Evolutionary conservation across 2,888 invertebrate species (phyloP), one percentile per base, ranked within the genome.

Genomic region (Xanthia icteritia): DNA sequence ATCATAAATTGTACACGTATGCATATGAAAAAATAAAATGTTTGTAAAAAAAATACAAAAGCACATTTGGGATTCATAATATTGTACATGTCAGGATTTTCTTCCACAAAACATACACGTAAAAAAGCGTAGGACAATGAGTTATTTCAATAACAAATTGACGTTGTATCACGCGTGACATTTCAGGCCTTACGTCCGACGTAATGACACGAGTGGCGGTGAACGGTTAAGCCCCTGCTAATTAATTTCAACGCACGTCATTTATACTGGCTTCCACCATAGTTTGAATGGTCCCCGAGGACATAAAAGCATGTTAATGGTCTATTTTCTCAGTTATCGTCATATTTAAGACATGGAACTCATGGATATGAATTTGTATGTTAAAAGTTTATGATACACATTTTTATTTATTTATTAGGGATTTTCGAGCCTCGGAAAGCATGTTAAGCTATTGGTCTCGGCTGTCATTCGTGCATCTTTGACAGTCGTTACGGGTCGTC

Each of bases 221-320:
- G 45, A 63, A 73, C 63, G 82, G 77, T 77, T 83, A 74, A 85
- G 60, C 71, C 63, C 51, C n/a, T 6, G 36, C 72, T 84, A 84
- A 84, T 84, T 85, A 85, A 85, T 85, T 85, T 65, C 78, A 73
- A 78, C 82, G 27, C 9, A 36, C 82, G 58, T 65, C 78, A 56
- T 63, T 73, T 70, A 74, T 68, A 73, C 77, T 81, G 61, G 66
- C 81, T 27, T 23, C 39, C n/a, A 75, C 54, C 74, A 73, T 85
- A 84, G 82, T 85, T 70, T 67, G 42, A 85, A 85, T 82, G 73
- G 73, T 60, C 66, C 63, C 78, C 72, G 75, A 74, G 79, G 72
- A 73, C 58, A 66, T 85, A 61, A 85, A 82, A 73, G 23, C 64
- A 66, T 78, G 72, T 70, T 78, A 82, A 83, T 75, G 60, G 72